These are phyloP conservation scores for Oncorhynchus masou DNA, from an alignment of 2,113 vertebrate genomes.

Conservation along the genomic window DNA sequence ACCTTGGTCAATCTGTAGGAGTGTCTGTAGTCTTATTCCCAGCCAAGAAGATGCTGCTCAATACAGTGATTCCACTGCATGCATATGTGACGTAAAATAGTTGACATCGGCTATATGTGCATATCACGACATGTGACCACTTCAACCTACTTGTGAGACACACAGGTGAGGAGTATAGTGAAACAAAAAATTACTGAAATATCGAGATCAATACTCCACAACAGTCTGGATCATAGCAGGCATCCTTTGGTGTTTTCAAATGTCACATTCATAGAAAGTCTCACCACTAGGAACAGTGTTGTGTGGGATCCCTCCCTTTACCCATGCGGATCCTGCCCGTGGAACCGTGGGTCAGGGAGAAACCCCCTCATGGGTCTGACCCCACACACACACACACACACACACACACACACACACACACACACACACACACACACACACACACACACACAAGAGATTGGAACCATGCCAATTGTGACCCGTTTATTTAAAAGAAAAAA, in stretches of 20 bases:
- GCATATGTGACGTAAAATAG: neutral
- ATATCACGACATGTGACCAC: neutral
- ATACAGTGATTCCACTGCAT: neutral
- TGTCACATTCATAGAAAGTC: neutral
- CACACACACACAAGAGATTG: neutral
- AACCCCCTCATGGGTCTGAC: too few relatives aligned
- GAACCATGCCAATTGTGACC: neutral
- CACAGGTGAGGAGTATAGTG: neutral
- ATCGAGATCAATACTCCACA: neutral
- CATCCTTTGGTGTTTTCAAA: neutral
- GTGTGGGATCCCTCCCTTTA: neutral
- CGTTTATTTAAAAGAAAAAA: too few relatives aligned
- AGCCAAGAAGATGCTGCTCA: neutral
- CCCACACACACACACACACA: too few relatives aligned
- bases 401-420: too few relatives aligned
- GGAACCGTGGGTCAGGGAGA: conserved; percentile 5
- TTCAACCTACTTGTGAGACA: neutral
- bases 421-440: too few relatives aligned
- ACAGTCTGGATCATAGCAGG: neutral
- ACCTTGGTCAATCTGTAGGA: too few relatives aligned
- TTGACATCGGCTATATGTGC: neutral
- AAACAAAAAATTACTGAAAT: neutral
- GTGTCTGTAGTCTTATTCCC: too few relatives aligned
- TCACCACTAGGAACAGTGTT: neutral
- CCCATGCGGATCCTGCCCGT: neutral